These are phyloP conservation scores for Esox lucius DNA, from an alignment of 2,797 vertebrate genomes.

Conservation along the genomic window DNA sequence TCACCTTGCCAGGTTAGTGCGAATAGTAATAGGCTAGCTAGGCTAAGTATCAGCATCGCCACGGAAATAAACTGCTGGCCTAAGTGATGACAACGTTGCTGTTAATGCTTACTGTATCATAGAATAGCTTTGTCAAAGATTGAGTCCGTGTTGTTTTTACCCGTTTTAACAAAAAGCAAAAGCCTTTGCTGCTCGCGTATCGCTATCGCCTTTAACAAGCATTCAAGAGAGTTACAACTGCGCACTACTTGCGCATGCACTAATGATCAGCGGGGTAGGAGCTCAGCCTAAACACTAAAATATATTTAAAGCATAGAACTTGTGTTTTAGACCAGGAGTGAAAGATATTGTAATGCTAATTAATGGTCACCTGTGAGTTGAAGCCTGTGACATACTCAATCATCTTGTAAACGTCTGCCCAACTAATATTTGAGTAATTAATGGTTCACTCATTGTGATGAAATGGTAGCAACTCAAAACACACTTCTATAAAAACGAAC, in stretches of 20 bases:
- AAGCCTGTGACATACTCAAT: not conserved
- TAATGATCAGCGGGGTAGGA: not conserved
- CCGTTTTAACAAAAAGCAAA: not conserved
- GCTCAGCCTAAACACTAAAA: not conserved
- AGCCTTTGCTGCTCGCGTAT: not conserved
- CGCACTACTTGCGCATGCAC: not conserved
- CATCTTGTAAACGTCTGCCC: not conserved
- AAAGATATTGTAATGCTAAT: not conserved
- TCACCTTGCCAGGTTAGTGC: constrained; percentile 14
- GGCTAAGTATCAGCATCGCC: not conserved
- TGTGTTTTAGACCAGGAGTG: not conserved
- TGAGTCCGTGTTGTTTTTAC: not conserved
- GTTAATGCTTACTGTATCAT: not conserved
- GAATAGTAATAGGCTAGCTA: not conserved
- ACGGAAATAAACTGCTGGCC: not conserved
- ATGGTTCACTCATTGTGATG: not conserved
- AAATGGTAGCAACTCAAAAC: not conserved
- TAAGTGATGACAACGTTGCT: not conserved
- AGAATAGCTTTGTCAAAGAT: not conserved
- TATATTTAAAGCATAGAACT: too few species aligned
- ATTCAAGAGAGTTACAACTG: not conserved
- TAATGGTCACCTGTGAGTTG: not conserved
- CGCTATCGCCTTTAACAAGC: not conserved
- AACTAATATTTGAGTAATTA: not conserved
- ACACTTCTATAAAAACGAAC: too few species aligned